phyloP scores from a whole-genome alignment of 2,888 invertebrate genomes.

The Cheilosia vernalis region DNA sequence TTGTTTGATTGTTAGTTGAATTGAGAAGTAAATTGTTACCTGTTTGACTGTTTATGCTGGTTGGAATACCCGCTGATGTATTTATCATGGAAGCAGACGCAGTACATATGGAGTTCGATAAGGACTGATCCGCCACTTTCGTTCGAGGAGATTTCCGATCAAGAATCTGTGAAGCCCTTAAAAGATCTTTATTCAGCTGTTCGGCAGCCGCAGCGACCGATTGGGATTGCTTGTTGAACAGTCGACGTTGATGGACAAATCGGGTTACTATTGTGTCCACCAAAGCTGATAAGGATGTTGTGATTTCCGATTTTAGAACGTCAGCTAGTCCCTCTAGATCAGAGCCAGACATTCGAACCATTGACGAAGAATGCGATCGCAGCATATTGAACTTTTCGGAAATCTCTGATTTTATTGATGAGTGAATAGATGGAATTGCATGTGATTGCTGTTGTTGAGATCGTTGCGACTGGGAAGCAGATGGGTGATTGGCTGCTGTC shows the following conservation, averaged over 20 bases:
- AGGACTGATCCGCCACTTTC: slow-evolving; percentile 81
- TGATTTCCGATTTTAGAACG: slow-evolving; percentile 94
- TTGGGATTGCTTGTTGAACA: slow-evolving; percentile 90
- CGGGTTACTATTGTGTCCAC: slow-evolving; percentile 95
- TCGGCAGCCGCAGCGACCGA: slow-evolving; percentile 92
- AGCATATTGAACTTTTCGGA: slow-evolving; percentile 91
- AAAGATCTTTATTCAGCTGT: slow-evolving; percentile 92
- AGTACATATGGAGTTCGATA: slow-evolving; percentile 58
- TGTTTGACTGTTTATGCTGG: slow-evolving; percentile 80
- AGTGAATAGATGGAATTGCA: slow-evolving; percentile 76
- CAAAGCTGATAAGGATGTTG: slow-evolving; percentile 91
- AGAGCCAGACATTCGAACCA: slow-evolving; percentile 88
- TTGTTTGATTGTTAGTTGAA: slow-evolving; percentile 81
- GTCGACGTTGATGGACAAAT: slow-evolving; percentile 92
- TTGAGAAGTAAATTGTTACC: slow-evolving; percentile 83
- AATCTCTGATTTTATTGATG: slow-evolving; percentile 87
- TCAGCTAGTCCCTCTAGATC: slow-evolving; percentile 96
- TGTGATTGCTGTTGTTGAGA: slow-evolving; percentile 81
- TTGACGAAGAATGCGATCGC: slow-evolving; percentile 87
- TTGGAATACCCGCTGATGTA: slow-evolving; percentile 80
- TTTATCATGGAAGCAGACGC: slow-evolving; percentile 77
- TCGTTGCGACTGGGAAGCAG: slow-evolving; percentile 77
- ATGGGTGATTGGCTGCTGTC: slow-evolving; percentile 24
- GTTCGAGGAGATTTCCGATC: slow-evolving; percentile 92
- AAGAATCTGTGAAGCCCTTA: slow-evolving; percentile 91